These are phyloP conservation scores for Clepsis dumicolana DNA, from an alignment of 2,888 invertebrate genomes.

Conservation along the genomic window DNA sequence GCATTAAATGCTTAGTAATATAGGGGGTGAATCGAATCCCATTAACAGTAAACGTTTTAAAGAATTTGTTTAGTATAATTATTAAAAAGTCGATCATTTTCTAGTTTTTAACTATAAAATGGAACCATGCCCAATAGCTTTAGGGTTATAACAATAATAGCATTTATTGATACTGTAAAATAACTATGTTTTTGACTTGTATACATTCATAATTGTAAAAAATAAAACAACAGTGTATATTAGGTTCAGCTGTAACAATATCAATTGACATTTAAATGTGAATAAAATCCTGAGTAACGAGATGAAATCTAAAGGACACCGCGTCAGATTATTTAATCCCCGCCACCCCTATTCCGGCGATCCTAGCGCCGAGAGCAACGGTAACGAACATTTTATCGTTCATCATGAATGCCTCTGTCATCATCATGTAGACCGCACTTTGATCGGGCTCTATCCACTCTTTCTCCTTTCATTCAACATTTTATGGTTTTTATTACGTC, in stretches of 20 bases:
- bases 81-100: conserved; percentile 61
- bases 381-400: conserved; percentile 84
- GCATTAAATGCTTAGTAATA: conserved; percentile 79
- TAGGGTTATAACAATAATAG: conserved; percentile 83
- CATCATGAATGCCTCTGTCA: conserved; percentile 85
- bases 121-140: conserved; percentile 83
- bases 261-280: conserved; percentile 82
- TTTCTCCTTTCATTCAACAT: conserved; percentile 73
- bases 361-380: conserved; percentile 82
- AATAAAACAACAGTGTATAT: conserved; percentile 77
- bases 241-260: conserved; percentile 80
- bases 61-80: conserved; percentile 58
- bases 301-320: conserved; percentile 70
- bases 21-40: conserved; percentile 72
- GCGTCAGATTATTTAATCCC: conserved; percentile 75
- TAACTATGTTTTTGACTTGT: conserved; percentile 85
- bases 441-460: conserved; percentile 77
- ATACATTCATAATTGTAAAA: conserved; percentile 83
- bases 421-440: conserved; percentile 83
- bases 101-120: conserved; percentile 65
- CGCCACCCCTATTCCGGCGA: conserved; percentile 78
- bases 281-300: conserved; percentile 80
- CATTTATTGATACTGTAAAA: conserved; percentile 79
- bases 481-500: conserved; percentile 64
- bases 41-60: conserved; percentile 55